Evolutionary conservation across 2,797 vertebrate genomes (phyloP), one percentile per base, ranked within the genome.

Genomic region (Falco cherrug): DNA sequence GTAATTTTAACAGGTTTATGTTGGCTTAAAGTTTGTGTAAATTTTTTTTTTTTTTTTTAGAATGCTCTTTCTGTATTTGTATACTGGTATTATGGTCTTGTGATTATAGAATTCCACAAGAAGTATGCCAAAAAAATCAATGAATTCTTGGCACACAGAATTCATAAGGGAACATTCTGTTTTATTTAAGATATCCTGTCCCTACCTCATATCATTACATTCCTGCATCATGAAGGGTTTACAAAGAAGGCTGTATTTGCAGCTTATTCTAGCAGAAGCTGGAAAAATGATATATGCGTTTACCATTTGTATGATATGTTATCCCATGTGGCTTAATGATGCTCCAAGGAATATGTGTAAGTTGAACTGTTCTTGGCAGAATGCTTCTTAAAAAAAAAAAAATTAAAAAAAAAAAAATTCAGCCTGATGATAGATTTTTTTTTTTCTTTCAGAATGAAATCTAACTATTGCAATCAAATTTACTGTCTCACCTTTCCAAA

Each of bases 1-100:
- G 19, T 78, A 28, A 90, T 91, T 93, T 92, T 75, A 84, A 81
- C 65, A 70, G 81, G 41, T 73, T 95, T 97, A 45, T 90, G 22
- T 95, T 96, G 95, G 93, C 95, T 68, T 86, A 53, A n/a, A 56
- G 28, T 51, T 92, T 8, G 4, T 73, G 11, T 93, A 78, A 75
- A 33, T 67, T 74, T 54, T 74, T 67, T 37, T 37, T 74, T 54
- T 74, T 67, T 67, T 75, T 54, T 65, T 80, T 80, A 56, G 60
- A 89, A 78, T 56, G 47, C 35, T 63, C 75, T 84, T 82, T 95
- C 65, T 93, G 67, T 50, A 92, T 65, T 97, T 93, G 59, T 48
- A 24, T 89, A 16, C 56, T 97, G 61, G 37, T 81, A 19, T 86
- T 93, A 71, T 29, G 61, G 78, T 91, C 77, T 89, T 81, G 16